Base-by-base conservation (phyloP, 2,888 invertebrate genomes). In the Xanthorhoe spadicearia region DNA sequence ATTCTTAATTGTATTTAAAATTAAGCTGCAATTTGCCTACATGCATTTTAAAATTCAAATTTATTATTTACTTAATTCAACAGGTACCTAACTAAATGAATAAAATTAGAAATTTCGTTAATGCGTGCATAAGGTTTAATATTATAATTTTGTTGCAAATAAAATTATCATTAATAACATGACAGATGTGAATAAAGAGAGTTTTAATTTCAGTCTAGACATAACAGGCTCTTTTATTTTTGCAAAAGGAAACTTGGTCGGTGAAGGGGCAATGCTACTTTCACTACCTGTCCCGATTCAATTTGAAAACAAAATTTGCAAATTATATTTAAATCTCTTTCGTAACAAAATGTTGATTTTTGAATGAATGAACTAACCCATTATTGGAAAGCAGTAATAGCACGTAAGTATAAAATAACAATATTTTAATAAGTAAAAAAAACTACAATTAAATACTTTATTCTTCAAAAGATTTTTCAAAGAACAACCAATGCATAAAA, bases 211-310 rank as follows among this genome's bases (percentile, higher is more conserved):
- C 23, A n/a, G 50, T 62, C n/a, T 48, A 32, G 35, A 35, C 48
- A 7, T n/a, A n/a, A n/a, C 13, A 5, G 1, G 32, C 35, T 48
- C 8, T 50, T 53, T 55, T 63, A 15, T 52, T 58, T 63, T 59
- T 46, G 62, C 52, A 15, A 59, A 60, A 60, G 2, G 46, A 51
- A 23, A 54, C 58, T 38, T 57, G 48, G 56, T 15, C 43, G 53
- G 66, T 58, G 63, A 66, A 66, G 58, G 48, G 64, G 49, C 57
- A 51, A 17, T 60, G 66, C 78, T 64, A 77, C 82, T 82, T 82
- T 82, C 82, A 73, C 79, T 66, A 72, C 66, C 70, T 69, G 73
- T 52, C 61, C 69, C 61, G 66, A 67, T 55, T 64, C 50, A 43
- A 28, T 60, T 19, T 64, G 65, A 61, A 49, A 60, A 52, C 49